Conservation (phyloP, 2,797 vertebrate species). For the Tenualosa thibaudeaui region DNA sequence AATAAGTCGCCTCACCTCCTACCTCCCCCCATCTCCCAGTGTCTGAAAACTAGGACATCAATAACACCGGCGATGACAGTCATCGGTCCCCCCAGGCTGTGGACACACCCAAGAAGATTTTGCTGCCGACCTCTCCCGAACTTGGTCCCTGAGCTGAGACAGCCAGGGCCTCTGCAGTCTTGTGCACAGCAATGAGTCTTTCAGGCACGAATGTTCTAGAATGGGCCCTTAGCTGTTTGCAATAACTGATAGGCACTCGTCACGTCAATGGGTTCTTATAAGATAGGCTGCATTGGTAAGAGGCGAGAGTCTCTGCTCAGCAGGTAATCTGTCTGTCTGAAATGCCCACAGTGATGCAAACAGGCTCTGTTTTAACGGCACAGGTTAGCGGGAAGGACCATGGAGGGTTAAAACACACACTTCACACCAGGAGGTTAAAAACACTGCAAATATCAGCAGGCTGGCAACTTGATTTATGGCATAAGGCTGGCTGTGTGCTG, state of each 20-base stretch:
- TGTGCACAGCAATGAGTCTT: background rate
- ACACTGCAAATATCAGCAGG: conserved; percentile 52
- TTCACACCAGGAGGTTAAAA: conserved; percentile 58
- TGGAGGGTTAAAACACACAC: conserved; percentile 56
- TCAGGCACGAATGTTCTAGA: background rate
- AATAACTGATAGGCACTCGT: background rate
- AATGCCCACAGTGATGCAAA: conserved; percentile 31
- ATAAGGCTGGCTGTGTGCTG: conserved; percentile 42
- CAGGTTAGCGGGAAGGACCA: conserved; percentile 40
- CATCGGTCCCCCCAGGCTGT: conserved; percentile 54
- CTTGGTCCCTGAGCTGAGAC: background rate
- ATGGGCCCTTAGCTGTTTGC: background rate
- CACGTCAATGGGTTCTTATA: background rate
- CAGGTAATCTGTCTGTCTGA: conserved; percentile 22
- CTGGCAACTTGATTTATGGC: conserved; percentile 71
- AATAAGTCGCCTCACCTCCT: background rate
- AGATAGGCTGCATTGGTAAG: background rate
- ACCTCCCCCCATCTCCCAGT: conserved; percentile 13
- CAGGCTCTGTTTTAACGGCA: conserved; percentile 40
- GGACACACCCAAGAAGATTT: conserved; percentile 54
- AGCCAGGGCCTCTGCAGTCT: background rate
- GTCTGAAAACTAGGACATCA: conserved; percentile 46
- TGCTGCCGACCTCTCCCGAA: background rate
- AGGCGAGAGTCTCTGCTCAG: conserved; percentile 25
- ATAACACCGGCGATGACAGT: conserved; percentile 57